A percentile compares a stretch with the other conserved stretches of the same genome.
Conservation (phyloP, 2,797 vertebrate species). For the Dallia pectoralis region DNA sequence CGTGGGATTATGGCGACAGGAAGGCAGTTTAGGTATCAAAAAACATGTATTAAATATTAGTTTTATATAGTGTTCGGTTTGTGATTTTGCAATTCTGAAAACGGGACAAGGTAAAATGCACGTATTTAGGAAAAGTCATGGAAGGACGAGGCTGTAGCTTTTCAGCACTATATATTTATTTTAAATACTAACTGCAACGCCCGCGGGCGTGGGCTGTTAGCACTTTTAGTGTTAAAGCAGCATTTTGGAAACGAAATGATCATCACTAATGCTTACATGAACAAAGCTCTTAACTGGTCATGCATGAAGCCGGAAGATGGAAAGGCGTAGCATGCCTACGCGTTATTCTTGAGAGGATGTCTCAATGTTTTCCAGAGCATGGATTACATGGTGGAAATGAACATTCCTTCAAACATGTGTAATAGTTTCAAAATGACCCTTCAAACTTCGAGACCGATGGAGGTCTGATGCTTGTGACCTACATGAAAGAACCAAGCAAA, state of each 20-base stretch:
- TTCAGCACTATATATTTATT: too few relatives aligned
- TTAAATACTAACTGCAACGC: too few relatives aligned
- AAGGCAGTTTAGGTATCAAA: too few relatives aligned
- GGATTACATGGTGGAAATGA: background rate
- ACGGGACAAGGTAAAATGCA: too few relatives aligned
- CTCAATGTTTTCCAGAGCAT: background rate
- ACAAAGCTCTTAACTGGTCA: constrained; percentile 12
- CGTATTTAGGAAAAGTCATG: too few relatives aligned
- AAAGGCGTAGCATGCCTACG: background rate
- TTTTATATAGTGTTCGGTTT: too few relatives aligned
- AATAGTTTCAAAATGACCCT: constrained; percentile 9
- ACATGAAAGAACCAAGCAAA: background rate
- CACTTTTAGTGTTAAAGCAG: too few relatives aligned
- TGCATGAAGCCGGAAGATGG: constrained; percentile 8
- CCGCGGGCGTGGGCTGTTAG: too few relatives aligned
- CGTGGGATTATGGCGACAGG: too few relatives aligned
- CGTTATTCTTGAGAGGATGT: background rate
- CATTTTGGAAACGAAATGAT: constrained; percentile 6
- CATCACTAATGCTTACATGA: constrained; percentile 6
- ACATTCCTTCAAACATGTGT: constrained; percentile 7
- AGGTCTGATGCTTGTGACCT: background rate
- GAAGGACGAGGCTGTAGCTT: too few relatives aligned
- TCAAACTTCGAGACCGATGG: constrained; percentile 4
- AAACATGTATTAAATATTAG: too few relatives aligned
- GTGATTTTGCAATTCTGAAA: too few relatives aligned